Evolutionary conservation across 2,888 invertebrate species (phyloP), one percentile per base, ranked within the genome.

Genomic region (Aspidiotus destructor): DNA sequence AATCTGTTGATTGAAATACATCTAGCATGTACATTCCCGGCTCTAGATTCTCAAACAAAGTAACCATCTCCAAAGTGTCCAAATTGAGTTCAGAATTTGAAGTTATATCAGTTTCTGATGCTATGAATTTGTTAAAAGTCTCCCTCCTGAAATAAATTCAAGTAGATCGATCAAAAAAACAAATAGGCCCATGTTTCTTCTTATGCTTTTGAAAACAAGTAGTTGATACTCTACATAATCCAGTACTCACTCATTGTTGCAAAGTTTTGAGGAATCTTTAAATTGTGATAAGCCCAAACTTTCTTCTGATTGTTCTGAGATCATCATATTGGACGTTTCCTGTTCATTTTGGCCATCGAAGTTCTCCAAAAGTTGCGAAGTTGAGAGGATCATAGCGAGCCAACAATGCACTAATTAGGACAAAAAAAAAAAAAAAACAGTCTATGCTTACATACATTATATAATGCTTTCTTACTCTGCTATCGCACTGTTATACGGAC

Each of bases 21-120:
- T 65, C 65, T n/a, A 65, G 55, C 5, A 58, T 65, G 41, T 65
- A 65, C 2, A 58, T 65, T 16, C 65, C 65, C 28, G 65, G 65
- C 28, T 65, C 57, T 28, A 65, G 41, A 65, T 65, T 65, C 16
- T 65, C 65, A 8, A 65, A 28, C 7, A 58, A 57, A 28, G 44
- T 58, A 28, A 65, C 65, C 8, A 48, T 58, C 41, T 65, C 65
- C 9, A 65, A 58, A 9, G 65, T 41, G 44, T 65, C 57, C 7
- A 65, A 17, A 11, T n/a, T n/a, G 28, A 41, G 60, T 8, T 15
- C 16, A 8, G 60, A 60, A 60, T 40, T 41, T 9, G 28, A 13
- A 28, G 28, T 41, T 16, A 8, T 40, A n/a, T 44, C 44, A 7
- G 28, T 17, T 7, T 41, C 52, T 1, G 53, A 44, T 40, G 6